Percentiles rank a stretch among this genome's conserved stretches.
phyloP scores from a whole-genome alignment of 2,113 vertebrate genomes.

The Callaeas wilsoni region DNA sequence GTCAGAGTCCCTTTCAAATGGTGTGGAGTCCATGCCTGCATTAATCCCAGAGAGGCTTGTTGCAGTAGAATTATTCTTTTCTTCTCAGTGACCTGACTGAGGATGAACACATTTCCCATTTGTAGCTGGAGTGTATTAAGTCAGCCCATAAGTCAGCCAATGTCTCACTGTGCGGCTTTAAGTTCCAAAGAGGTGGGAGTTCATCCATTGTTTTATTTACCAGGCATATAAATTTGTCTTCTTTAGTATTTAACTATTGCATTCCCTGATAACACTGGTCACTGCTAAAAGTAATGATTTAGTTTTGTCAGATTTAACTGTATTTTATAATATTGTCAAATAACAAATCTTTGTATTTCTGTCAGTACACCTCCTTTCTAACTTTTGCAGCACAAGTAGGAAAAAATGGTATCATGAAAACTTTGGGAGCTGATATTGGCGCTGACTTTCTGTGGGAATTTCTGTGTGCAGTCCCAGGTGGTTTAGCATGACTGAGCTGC shows the following conservation, averaged over 20 bases:
- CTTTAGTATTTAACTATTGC: neutral
- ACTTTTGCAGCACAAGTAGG: neutral
- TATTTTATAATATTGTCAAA: neutral
- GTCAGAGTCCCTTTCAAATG: neutral
- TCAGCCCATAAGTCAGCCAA: neutral
- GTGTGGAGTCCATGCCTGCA: neutral
- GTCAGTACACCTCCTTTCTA: neutral
- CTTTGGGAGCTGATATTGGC: neutral
- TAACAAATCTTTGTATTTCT: neutral
- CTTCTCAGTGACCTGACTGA: neutral
- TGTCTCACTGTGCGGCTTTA: neutral
- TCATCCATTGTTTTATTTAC: neutral
- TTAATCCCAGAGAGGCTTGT: neutral
- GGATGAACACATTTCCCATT: neutral
- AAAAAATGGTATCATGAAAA: neutral
- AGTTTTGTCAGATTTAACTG: neutral
- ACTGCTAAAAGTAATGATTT: neutral
- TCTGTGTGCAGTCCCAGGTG: neutral
- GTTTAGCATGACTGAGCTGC: neutral
- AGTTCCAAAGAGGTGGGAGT: neutral
- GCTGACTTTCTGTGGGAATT: neutral
- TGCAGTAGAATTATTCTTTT: neutral
- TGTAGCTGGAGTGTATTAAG: neutral
- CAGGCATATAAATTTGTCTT: neutral
- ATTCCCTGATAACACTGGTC: neutral